Conservation (phyloP, 1,140 invertebrate genomes). For the Nephotettix cincticeps region DNA sequence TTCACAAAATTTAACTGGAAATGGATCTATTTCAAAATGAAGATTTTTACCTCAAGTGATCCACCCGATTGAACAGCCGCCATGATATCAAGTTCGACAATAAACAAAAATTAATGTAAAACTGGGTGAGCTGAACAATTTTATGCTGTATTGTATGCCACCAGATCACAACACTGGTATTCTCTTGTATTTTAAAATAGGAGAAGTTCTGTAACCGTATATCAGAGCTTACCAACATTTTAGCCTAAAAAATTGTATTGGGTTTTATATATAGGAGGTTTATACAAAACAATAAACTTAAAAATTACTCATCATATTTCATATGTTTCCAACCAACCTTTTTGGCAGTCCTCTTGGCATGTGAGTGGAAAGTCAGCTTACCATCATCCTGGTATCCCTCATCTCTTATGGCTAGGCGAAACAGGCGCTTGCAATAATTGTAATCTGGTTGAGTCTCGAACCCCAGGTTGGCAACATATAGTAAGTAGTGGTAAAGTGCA, state of each 20-base stretch:
- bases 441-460: constrained; percentile 69
- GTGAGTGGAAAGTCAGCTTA: constrained; percentile 43
- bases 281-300: background rate
- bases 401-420: constrained; percentile 48
- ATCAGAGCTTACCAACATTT: too few species aligned
- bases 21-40: too few species aligned
- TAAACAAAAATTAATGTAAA: too few species aligned
- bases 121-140: too few species aligned
- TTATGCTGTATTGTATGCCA: too few species aligned
- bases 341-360: constrained; percentile 27
- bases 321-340: background rate
- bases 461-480: constrained; percentile 57
- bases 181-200: too few species aligned
- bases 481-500: constrained; percentile 58
- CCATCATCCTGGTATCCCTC: constrained; percentile 47
- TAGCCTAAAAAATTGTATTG: background rate
- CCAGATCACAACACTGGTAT: too few species aligned
- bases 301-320: background rate
- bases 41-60: too few species aligned
- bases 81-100: too few species aligned
- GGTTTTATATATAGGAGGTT: background rate
- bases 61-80: too few species aligned
- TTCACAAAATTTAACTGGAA: too few species aligned
- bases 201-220: too few species aligned
- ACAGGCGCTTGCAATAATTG: constrained; percentile 49